Percentiles rank a stretch among this genome's conserved stretches.
These are phyloP conservation scores for Andinoacara biseriatus DNA, from an alignment of 2,113 vertebrate genomes.

Conservation along the genomic window DNA sequence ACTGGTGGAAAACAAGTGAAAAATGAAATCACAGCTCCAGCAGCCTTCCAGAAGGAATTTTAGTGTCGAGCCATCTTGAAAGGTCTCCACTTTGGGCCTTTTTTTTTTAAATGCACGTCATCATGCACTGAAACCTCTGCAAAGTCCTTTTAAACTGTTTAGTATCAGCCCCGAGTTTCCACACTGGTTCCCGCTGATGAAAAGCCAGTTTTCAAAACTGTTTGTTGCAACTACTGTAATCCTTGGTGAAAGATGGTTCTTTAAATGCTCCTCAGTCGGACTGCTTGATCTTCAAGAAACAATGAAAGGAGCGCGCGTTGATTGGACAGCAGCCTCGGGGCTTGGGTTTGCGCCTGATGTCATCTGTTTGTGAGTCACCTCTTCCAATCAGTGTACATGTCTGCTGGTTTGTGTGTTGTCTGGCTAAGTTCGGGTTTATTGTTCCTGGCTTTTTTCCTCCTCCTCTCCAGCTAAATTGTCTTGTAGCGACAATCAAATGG, in stretches of 20 bases:
- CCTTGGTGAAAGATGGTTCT: slow-evolving; percentile 36
- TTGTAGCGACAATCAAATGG: neutral
- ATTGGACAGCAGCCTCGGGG: slow-evolving; percentile 38
- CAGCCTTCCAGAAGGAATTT: neutral
- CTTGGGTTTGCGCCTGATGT: neutral
- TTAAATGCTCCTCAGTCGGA: slow-evolving; percentile 20
- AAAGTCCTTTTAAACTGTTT: neutral
- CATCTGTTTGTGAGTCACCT: slow-evolving; percentile 2
- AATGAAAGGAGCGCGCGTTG: slow-evolving; percentile 46
- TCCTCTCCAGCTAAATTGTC: neutral
- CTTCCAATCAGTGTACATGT: slow-evolving; percentile 16
- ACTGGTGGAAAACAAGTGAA: no score
- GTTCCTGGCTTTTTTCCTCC: neutral
- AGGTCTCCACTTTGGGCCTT: neutral
- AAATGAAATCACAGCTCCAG: neutral
- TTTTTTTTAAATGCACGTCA: neutral
- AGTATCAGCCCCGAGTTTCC: neutral
- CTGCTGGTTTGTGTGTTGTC: slow-evolving; percentile 5
- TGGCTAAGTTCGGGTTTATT: neutral
- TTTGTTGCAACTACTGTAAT: slow-evolving; percentile 19
- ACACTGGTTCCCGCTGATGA: slow-evolving; percentile 27
- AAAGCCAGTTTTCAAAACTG: neutral
- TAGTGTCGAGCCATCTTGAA: neutral
- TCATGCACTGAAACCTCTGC: neutral
- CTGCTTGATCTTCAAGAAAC: slow-evolving; percentile 36